Percentiles rank a stretch among this genome's conserved stretches.
These are phyloP conservation scores for Leucoraja erinaceus DNA, from an alignment of 2,113 vertebrate genomes.

Conservation along the genomic window DNA sequence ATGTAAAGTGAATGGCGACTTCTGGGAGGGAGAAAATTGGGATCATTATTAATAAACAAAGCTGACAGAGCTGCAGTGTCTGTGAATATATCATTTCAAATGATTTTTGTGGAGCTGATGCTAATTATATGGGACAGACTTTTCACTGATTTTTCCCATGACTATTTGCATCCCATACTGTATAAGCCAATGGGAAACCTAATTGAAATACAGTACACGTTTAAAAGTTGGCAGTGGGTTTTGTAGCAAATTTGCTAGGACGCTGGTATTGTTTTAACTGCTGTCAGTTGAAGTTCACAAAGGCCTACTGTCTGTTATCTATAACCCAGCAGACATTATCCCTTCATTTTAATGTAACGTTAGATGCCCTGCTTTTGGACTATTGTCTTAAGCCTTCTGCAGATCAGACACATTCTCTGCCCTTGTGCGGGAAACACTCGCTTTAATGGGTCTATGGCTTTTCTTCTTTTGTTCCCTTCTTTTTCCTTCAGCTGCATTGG, in stretches of 20 bases:
- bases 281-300: conserved; percentile 19
- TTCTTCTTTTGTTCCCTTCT: conserved; percentile 4
- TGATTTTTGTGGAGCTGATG: background rate
- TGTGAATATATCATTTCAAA: background rate
- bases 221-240: conserved; percentile 11
- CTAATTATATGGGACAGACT: background rate
- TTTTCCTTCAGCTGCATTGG: background rate
- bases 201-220: conserved; percentile 33
- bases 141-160: conserved; percentile 7
- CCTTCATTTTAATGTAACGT: conserved; percentile 26
- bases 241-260: conserved; percentile 13
- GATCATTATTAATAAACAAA: background rate
- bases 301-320: conserved; percentile 30
- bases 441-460: background rate
- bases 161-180: conserved; percentile 12
- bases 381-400: conserved; percentile 30
- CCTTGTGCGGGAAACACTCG: background rate
- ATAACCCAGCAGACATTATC: conserved; percentile 28
- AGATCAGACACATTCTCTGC: background rate
- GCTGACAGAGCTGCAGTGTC: background rate
- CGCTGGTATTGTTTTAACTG: conserved; percentile 32
- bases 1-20: background rate
- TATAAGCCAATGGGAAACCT: conserved; percentile 6
- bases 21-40: background rate
- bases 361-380: conserved; percentile 14